Conservation (phyloP, 1,140 invertebrate genomes). For the Trachymyrmex cornetzi region DNA sequence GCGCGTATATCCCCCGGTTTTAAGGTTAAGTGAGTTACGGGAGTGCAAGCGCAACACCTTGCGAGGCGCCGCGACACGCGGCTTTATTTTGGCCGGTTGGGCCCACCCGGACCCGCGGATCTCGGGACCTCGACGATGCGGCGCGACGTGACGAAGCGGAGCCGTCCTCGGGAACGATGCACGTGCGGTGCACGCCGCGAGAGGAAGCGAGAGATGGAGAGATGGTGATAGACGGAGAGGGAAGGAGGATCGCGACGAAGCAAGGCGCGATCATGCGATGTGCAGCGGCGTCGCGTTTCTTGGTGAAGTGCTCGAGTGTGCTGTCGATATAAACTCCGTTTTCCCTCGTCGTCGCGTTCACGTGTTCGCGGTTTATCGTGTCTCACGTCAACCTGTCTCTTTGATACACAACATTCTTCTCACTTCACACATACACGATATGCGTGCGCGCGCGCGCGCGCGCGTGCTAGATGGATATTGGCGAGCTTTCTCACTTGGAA, state of each 20-base stretch:
- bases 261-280: neutral
- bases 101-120: neutral
- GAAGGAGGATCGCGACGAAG: slow-evolving; percentile 2
- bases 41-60: slow-evolving; percentile 73
- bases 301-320: neutral
- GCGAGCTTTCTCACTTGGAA: neutral
- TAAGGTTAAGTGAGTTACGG: slow-evolving; percentile 81
- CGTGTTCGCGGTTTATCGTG: neutral
- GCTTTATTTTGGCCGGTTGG: slow-evolving; percentile 78
- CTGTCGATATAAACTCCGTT: neutral
- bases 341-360: neutral
- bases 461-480: neutral
- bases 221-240: neutral
- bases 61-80: slow-evolving; percentile 74
- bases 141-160: no score
- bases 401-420: neutral
- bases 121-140: neutral
- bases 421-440: neutral
- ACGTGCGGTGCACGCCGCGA: slow-evolving; percentile 3
- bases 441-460: neutral
- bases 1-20: slow-evolving; percentile 61
- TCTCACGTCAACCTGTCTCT: neutral
- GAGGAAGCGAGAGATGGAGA: neutral
- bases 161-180: neutral
- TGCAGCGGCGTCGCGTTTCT: neutral